phyloP scores from a whole-genome alignment of 2,888 invertebrate species.

The Eupithecia subumbrata region DNA sequence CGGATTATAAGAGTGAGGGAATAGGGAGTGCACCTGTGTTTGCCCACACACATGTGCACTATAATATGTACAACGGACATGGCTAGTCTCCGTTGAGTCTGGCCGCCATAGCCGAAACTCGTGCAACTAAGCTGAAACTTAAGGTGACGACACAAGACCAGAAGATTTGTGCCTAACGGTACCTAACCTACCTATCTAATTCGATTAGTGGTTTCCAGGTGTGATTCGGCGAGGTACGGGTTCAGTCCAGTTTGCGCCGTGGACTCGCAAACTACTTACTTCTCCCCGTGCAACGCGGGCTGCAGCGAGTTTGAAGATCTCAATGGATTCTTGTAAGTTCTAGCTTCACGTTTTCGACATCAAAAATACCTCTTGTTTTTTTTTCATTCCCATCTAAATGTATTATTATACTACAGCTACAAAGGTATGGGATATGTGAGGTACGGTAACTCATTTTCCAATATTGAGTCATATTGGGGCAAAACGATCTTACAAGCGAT shows the following conservation, averaged over 20 bases:
- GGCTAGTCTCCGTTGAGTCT: too few relatives aligned
- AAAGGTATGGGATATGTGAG: not conserved
- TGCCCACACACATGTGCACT: too few relatives aligned
- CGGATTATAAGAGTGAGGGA: too few relatives aligned
- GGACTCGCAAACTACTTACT: conserved; percentile 61
- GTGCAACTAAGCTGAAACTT: not conserved
- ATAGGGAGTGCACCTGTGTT: too few relatives aligned
- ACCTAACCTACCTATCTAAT: not conserved
- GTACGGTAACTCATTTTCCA: too few relatives aligned
- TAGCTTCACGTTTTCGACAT: not conserved
- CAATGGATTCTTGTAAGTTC: conserved; percentile 68
- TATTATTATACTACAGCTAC: not conserved
- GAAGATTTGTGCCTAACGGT: not conserved
- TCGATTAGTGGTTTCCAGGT: conserved; percentile 52
- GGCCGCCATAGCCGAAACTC: too few relatives aligned
- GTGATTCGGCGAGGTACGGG: conserved; percentile 65
- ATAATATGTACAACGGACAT: too few relatives aligned
- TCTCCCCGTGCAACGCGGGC: conserved; percentile 76
- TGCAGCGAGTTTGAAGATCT: conserved; percentile 62
- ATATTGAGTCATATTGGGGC: too few relatives aligned
- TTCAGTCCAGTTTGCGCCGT: conserved; percentile 71
- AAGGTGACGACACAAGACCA: not conserved
- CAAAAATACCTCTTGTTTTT: not conserved
- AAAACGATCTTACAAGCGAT: too few relatives aligned
- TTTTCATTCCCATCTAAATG: too few relatives aligned